Evolutionary conservation across 2,797 vertebrate species (phyloP).

Genomic region (Macropodus opercularis): DNA sequence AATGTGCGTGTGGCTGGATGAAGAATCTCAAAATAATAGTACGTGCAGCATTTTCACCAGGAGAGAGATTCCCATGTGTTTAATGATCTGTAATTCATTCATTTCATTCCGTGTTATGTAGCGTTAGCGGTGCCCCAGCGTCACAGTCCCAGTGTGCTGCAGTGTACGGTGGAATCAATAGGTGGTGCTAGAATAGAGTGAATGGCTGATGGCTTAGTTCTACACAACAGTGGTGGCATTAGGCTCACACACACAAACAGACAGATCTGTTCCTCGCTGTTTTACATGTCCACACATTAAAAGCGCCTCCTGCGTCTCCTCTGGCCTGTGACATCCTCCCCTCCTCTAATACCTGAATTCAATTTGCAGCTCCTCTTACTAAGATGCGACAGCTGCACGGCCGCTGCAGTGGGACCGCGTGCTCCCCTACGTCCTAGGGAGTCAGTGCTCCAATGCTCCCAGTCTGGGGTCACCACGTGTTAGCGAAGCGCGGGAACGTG

Average conservation of each 20-base stretch:
- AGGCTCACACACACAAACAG: constrained; percentile 2
- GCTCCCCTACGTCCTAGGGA: constrained; percentile 31
- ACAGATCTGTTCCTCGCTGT: constrained; percentile 8
- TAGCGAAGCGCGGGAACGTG: constrained; percentile 13
- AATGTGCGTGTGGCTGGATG: constrained; percentile 43
- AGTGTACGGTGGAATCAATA: constrained; percentile 69
- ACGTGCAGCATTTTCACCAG: constrained; percentile 11
- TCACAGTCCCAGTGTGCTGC: constrained; percentile 22
- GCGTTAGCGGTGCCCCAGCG: constrained; percentile 5
- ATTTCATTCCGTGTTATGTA: no score
- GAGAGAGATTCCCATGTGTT: constrained; percentile 9
- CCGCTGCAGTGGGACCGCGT: constrained; percentile 32
- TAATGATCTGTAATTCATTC: no score
- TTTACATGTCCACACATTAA: constrained; percentile 17
- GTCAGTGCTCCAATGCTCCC: constrained; percentile 32
- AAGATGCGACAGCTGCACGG: constrained; percentile 25
- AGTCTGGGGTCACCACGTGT: constrained; percentile 41
- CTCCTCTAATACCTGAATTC: constrained; percentile 38
- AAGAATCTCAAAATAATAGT: constrained; percentile 15
- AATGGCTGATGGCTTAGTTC: constrained; percentile 28
- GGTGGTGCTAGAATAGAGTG: constrained; percentile 78
- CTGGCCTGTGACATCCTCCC: constrained; percentile 13
- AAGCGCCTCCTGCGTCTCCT: constrained; percentile 10
- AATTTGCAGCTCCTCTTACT: constrained; percentile 33
- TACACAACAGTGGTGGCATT: constrained; percentile 3